A percentile compares a stretch with the other conserved stretches of the same genome.
phyloP scores from a whole-genome alignment of 2,888 invertebrate genomes.

The Campopleginae sp. region DNA sequence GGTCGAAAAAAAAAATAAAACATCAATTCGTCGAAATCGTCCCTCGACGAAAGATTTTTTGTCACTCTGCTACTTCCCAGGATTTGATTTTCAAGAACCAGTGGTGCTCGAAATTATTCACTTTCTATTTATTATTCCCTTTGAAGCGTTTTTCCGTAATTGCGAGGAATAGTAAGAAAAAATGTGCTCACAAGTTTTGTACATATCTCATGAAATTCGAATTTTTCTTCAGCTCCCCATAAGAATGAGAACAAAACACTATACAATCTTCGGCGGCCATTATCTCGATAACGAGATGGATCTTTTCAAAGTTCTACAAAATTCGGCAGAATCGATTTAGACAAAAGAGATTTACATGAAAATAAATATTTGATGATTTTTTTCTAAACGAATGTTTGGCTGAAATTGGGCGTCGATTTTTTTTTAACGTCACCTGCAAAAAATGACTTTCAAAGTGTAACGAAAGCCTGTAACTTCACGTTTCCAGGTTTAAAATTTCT shows the following conservation, averaged over 20 bases:
- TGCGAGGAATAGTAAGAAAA: too few relatives aligned
- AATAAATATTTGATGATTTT: background rate
- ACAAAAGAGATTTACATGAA: too few relatives aligned
- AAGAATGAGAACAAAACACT: too few relatives aligned
- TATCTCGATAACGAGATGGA: too few relatives aligned
- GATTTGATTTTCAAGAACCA: background rate
- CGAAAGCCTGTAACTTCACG: slow-evolving; percentile 4
- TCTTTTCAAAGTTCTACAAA: too few relatives aligned
- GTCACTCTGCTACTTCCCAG: background rate
- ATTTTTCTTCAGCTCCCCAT: too few relatives aligned
- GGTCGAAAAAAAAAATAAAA: background rate
- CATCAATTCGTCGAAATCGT: background rate
- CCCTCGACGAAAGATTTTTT: background rate
- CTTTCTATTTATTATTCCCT: background rate
- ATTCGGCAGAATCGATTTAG: too few relatives aligned
- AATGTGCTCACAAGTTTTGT: too few relatives aligned
- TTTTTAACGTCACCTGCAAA: background rate
- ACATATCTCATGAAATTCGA: too few relatives aligned
- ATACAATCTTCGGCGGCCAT: too few relatives aligned
- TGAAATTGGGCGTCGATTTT: background rate
- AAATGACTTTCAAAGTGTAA: background rate
- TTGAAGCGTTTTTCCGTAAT: background rate
- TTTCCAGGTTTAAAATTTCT: slow-evolving; percentile 2
- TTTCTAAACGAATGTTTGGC: background rate
- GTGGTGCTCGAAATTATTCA: background rate